Percentiles rank a stretch among this genome's conserved stretches.
phyloP scores from a whole-genome alignment of 1,140 invertebrate genomes.

The Drosophila fuyamai region DNA sequence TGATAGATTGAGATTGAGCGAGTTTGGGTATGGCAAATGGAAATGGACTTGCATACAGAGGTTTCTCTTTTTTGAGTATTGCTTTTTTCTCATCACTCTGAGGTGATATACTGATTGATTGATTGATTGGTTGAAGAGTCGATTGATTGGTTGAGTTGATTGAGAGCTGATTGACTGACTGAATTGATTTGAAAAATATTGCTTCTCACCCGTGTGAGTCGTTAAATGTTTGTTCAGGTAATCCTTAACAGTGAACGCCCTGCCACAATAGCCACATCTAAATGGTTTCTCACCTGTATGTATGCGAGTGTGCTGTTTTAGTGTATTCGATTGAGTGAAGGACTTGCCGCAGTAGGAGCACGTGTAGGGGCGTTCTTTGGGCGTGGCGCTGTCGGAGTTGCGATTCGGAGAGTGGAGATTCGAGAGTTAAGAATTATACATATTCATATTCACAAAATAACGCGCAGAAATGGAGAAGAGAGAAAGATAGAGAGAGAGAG shows the following conservation, averaged over 20 bases:
- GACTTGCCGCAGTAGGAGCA: conserved; percentile 90
- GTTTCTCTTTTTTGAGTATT: conserved; percentile 47
- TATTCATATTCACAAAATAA: conserved; percentile 43
- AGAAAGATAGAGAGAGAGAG: conserved; percentile 45
- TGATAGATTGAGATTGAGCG: conserved; percentile 43
- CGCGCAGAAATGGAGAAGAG: conserved; percentile 38
- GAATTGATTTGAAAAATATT: conserved; percentile 84
- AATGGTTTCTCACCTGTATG: conserved; percentile 85
- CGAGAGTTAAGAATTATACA: conserved; percentile 61
- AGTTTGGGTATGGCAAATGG: conserved; percentile 71
- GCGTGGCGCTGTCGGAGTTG: conserved; percentile 74
- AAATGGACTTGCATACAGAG: conserved; percentile 71
- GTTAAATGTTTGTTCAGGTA: conserved; percentile 85
- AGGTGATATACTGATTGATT: conserved; percentile 50
- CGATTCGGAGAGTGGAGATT: conserved; percentile 41
- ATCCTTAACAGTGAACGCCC: conserved; percentile 85
- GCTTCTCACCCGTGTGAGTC: conserved; percentile 85
- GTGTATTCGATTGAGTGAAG: conserved; percentile 87
- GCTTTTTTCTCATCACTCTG: conserved; percentile 44
- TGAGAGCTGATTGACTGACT: conserved; percentile 80
- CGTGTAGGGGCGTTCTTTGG: conserved; percentile 86
- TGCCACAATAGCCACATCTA: conserved; percentile 85
- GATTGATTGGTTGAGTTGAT: conserved; percentile 69
- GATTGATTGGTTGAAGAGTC: conserved; percentile 60
- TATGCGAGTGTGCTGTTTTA: conserved; percentile 85